Evolutionary conservation across 1,140 invertebrate genomes (phyloP), one percentile per base, ranked within the genome.

Genomic region (Asobara japonica): DNA sequence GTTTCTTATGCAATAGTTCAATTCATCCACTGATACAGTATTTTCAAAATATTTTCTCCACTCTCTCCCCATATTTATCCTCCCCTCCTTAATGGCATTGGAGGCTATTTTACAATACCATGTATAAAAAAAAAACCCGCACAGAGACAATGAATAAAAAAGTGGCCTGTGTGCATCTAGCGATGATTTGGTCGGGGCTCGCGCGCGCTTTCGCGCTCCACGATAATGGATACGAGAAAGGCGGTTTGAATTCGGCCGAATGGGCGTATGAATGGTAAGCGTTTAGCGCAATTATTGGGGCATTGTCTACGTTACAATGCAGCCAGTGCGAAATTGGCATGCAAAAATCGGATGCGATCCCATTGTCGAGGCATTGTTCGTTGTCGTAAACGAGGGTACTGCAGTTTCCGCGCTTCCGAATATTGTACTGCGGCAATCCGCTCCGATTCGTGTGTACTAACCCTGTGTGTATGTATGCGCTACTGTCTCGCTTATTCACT

Each of bases 271-370:
- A 85, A 86, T 86, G 79, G 83, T 81, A 78, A 78, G 79, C 84
- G 83, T 86, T 86, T 85, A 86, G 84, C 84, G 85, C 84, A 86
- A 86, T 86, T 86, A 86, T 86, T 85, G 85, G 77, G 75, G 83
- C 83, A 86, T 86, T 86, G 85, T 86, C 85, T 86, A 85, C 82
- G 79, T 78, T 74, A 86, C 85, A 86, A 86, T 86, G 83, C 83
- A 80, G 74, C 62, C 41, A 62, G 69, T 80, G 78, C 83, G 77
- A 84, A 86, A 86, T 86, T 86, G 85, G 83, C 84, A 86, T 86
- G 84, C 83, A 86, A 86, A 86, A 86, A 86, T 86, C 83, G 84
- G 82, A 85, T 83, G 84, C 83, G 82, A 85, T 84, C 82, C 84
- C 82, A 86, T 86, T 85, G 84, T 84, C 79, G 77, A 25, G 76